phyloP scores from a whole-genome alignment of 2,888 invertebrate species.

The Drosophila macrospina region DNA sequence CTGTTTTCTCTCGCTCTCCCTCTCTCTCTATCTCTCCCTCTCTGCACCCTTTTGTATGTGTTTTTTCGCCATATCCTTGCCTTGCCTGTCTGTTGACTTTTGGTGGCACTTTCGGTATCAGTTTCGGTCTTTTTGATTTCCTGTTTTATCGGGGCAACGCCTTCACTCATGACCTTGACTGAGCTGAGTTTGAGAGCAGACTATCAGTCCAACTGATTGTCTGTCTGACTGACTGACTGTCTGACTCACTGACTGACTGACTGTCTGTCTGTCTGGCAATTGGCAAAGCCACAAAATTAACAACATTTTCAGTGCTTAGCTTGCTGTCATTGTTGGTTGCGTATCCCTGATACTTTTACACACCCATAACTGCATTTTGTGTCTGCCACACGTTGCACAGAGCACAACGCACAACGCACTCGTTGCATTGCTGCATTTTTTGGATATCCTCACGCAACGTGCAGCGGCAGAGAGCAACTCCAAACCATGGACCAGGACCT shows the following conservation, averaged over 20 bases:
- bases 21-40: background rate
- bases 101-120: conserved; percentile 53
- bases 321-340: conserved; percentile 29
- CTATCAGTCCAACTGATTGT: background rate
- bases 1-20: conserved; percentile 27
- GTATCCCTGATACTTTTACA: conserved; percentile 8
- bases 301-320: conserved; percentile 40
- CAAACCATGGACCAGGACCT: conserved; percentile 16
- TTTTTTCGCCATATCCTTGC: conserved; percentile 30
- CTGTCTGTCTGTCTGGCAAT: conserved; percentile 7
- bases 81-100: conserved; percentile 51
- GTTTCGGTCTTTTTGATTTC: conserved; percentile 33
- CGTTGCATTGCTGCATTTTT: conserved; percentile 47
- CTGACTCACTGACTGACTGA: conserved; percentile 5
- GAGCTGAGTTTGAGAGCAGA: background rate
- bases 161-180: conserved; percentile 51
- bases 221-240: conserved; percentile 1
- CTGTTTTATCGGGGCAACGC: conserved; percentile 30
- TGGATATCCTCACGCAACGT: conserved; percentile 39
- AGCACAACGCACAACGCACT: conserved; percentile 4
- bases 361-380: conserved; percentile 23
- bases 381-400: conserved; percentile 1
- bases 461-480: conserved; percentile 5
- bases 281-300: conserved; percentile 22
- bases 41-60: conserved; percentile 11